These are phyloP conservation scores for Aegypius monachus DNA, from an alignment of 2,113 vertebrate species.

Conservation along the genomic window DNA sequence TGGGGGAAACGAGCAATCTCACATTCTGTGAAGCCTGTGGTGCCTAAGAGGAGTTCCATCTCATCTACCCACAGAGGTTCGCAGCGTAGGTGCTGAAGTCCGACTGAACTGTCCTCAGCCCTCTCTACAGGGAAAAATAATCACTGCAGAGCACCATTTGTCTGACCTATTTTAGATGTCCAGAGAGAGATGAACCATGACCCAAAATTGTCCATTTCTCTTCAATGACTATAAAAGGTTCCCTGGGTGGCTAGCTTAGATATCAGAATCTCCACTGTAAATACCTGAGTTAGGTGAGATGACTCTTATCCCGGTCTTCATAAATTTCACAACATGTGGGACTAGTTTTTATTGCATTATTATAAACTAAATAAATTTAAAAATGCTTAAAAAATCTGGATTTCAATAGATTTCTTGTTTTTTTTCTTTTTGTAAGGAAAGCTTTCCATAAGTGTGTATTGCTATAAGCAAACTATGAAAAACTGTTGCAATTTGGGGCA, in stretches of 20 bases:
- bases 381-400: background rate
- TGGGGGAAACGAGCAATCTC: background rate
- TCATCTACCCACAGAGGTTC: background rate
- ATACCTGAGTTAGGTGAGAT: background rate
- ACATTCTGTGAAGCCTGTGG: background rate
- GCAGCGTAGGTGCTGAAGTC: background rate
- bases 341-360: background rate
- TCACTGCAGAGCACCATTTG: background rate
- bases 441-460: fast-evolving
- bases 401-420: background rate
- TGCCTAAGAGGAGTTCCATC: background rate
- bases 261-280: background rate
- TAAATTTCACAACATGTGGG: background rate
- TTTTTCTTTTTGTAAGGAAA: background rate
- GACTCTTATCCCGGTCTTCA: background rate
- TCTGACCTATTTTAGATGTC: background rate
- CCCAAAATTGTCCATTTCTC: background rate
- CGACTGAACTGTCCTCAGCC: background rate
- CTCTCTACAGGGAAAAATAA: background rate
- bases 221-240: background rate
- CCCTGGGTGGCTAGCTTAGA: background rate
- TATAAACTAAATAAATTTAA: background rate
- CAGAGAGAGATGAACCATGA: background rate
- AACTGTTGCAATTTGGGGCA: background rate
- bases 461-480: background rate